phyloP scores from a whole-genome alignment of 2,113 vertebrate genomes.

The Anarrhichthys ocellatus region DNA sequence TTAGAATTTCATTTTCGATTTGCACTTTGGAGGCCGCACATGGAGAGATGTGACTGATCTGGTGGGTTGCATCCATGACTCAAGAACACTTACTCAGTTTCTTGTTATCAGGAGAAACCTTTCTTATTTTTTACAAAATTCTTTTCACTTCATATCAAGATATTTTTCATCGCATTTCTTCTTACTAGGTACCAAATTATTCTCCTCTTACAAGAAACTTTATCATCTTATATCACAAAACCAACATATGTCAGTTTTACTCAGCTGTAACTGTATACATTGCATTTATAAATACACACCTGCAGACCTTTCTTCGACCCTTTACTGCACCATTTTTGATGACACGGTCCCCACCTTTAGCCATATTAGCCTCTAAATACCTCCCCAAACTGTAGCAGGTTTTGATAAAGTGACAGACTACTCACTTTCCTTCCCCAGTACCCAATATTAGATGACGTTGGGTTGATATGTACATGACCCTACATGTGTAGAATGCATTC shows the following conservation, averaged over 20 bases:
- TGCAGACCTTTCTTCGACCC: neutral
- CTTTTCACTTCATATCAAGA: neutral
- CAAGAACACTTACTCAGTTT: neutral
- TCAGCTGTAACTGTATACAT: neutral
- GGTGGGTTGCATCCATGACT: neutral
- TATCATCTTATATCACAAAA: neutral
- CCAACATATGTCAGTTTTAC: neutral
- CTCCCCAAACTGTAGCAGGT: neutral
- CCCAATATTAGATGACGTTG: too few species aligned
- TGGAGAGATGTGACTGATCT: neutral
- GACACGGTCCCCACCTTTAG: neutral
- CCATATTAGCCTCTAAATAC: neutral
- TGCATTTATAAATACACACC: neutral
- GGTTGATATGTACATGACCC: neutral
- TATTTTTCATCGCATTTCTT: neutral
- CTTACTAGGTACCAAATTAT: neutral
- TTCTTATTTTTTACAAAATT: neutral
- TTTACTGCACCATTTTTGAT: neutral
- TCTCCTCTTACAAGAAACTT: neutral
- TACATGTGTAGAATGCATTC: neutral
- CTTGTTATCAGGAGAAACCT: neutral
- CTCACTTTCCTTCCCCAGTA: neutral
- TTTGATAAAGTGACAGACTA: neutral
- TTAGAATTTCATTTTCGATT: neutral
- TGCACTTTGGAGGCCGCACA: slow-evolving; percentile 4